Evolutionary conservation across 2,888 invertebrate species (phyloP).

Genomic region (Drosophila percnosoma): DNA sequence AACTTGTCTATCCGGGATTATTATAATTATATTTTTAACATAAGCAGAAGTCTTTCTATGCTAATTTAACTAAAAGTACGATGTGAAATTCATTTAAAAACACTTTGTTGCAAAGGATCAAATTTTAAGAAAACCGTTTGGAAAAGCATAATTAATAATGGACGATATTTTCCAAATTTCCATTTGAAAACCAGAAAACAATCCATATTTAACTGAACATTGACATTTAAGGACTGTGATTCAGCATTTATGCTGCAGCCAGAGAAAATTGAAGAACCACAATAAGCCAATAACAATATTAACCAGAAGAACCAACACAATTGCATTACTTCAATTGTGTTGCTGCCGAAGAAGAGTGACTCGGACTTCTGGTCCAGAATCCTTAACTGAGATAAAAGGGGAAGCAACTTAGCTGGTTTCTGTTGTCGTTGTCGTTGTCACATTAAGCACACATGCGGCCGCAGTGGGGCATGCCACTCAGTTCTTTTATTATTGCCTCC

Average conservation of each 20-base stretch:
- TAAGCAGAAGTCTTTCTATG: background rate
- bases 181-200: background rate
- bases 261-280: background rate
- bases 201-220: background rate
- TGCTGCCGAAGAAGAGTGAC: background rate
- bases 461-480: background rate
- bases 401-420: background rate
- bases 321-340: background rate
- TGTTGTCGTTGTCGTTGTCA: slow-evolving; percentile 20
- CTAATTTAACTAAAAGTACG: background rate
- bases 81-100: background rate
- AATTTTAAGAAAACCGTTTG: too few species aligned
- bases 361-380: background rate
- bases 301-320: background rate
- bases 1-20: background rate
- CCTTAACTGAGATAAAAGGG: too few species aligned
- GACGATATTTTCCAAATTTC: background rate
- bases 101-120: background rate
- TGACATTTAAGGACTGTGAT: background rate
- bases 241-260: background rate
- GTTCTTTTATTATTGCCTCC: background rate
- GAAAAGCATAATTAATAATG: background rate
- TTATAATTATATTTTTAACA: background rate
- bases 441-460: slow-evolving; percentile 33
- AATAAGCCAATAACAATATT: background rate